Evolutionary conservation across 2,113 vertebrate species (phyloP).

Genomic region (Tapirus terrestris): DNA sequence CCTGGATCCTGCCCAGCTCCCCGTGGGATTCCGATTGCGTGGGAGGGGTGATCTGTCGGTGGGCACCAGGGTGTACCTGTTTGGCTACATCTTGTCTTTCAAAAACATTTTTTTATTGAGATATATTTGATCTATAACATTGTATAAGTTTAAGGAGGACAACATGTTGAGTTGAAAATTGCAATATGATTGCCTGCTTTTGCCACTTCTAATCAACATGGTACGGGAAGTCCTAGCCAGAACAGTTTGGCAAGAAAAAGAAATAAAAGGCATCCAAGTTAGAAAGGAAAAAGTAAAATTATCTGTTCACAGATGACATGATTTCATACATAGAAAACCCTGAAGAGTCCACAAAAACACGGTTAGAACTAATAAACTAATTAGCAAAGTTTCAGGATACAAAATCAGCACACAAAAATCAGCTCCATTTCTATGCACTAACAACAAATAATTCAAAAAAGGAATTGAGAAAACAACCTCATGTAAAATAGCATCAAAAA

Average conservation of each 20-base stretch:
- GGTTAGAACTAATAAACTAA: too few relatives aligned
- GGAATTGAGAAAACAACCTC: too few relatives aligned
- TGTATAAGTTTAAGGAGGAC: too few relatives aligned
- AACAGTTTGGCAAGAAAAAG: background rate
- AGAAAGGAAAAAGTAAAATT: background rate
- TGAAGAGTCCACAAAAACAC: too few relatives aligned
- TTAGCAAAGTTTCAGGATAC: too few relatives aligned
- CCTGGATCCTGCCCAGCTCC: background rate
- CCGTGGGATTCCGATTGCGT: background rate
- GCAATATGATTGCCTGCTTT: background rate
- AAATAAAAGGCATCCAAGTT: background rate
- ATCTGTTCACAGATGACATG: too few relatives aligned
- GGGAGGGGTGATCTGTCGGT: background rate
- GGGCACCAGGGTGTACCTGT: background rate
- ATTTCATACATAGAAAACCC: too few relatives aligned
- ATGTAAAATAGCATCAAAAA: too few relatives aligned
- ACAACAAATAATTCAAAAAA: too few relatives aligned
- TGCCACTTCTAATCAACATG: background rate
- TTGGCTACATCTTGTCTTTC: background rate
- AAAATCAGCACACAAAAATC: too few relatives aligned
- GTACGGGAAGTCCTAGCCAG: background rate
- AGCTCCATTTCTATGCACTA: too few relatives aligned
- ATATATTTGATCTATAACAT: background rate
- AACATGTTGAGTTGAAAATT: too few relatives aligned
- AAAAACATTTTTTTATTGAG: background rate